These are phyloP conservation scores for Drosophila leonis DNA, from an alignment of 2,888 invertebrate species.

Conservation along the genomic window DNA sequence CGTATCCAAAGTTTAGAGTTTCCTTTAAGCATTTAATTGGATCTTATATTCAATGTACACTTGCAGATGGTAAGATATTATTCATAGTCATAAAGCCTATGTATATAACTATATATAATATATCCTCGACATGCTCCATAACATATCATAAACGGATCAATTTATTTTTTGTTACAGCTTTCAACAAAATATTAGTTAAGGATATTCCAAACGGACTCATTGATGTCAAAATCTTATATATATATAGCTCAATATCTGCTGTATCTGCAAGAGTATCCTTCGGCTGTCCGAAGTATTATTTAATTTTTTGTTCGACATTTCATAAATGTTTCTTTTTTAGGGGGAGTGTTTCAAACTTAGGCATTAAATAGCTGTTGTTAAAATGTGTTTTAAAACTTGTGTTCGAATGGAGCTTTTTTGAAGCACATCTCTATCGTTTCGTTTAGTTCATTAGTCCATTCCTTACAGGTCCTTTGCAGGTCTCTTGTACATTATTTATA, in stretches of 20 bases:
- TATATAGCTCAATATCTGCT: neutral
- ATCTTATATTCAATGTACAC: neutral
- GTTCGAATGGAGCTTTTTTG: neutral
- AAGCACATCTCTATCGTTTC: neutral
- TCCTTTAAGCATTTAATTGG: neutral
- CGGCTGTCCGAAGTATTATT: neutral
- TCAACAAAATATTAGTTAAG: neutral
- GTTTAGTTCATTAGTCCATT: conserved; percentile 14
- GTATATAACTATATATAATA: too few species aligned
- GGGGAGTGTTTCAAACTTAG: neutral
- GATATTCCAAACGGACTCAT: neutral
- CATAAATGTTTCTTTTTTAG: neutral
- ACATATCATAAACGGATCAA: neutral
- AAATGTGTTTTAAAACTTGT: neutral
- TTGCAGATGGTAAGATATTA: neutral
- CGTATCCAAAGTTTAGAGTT: neutral
- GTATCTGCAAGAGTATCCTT: conserved; percentile 9
- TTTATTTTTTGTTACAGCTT: neutral
- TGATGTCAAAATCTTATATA: too few species aligned
- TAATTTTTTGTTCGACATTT: neutral
- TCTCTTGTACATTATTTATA: conserved; percentile 35
- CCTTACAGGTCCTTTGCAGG: conserved; percentile 45
- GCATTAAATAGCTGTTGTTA: conserved; percentile 2
- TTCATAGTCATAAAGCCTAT: neutral
- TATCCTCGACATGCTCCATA: neutral